These are phyloP conservation scores for Agraylea sexmaculata DNA, from an alignment of 1,140 invertebrate species.

Conservation along the genomic window DNA sequence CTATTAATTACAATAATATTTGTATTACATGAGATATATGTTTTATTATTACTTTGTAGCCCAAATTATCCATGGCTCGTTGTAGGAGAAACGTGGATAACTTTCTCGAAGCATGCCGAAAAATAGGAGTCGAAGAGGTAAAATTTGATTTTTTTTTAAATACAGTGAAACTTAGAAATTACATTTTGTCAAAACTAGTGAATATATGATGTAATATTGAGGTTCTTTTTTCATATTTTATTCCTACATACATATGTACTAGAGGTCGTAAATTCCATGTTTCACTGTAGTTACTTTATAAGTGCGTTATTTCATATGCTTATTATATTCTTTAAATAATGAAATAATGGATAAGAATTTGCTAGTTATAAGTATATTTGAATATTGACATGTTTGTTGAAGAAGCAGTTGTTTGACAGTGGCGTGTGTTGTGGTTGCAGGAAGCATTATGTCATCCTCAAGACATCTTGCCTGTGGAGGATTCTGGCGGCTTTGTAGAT, in stretches of 20 bases:
- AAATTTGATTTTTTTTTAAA: slow-evolving; percentile 29
- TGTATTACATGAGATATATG: slow-evolving; percentile 1
- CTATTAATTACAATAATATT: background rate
- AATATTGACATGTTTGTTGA: too few relatives aligned
- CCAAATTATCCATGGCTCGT: slow-evolving; percentile 84
- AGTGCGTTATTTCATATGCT: too few relatives aligned
- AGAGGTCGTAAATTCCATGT: too few relatives aligned
- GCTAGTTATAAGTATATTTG: too few relatives aligned
- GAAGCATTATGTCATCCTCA: slow-evolving; percentile 60
- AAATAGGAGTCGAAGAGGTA: slow-evolving; percentile 89
- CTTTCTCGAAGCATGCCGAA: slow-evolving; percentile 86
- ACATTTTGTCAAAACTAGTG: background rate
- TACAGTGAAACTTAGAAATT: background rate
- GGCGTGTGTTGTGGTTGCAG: slow-evolving; percentile 58
- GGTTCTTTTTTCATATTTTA: background rate
- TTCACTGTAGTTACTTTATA: too few relatives aligned
- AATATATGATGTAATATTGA: background rate
- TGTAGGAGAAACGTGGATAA: slow-evolving; percentile 92
- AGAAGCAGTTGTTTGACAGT: slow-evolving; percentile 42
- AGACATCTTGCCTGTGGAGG: slow-evolving; percentile 48
- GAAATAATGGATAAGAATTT: too few relatives aligned
- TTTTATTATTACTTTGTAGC: slow-evolving; percentile 47
- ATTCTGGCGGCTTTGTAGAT: too few relatives aligned
- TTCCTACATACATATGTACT: too few relatives aligned
- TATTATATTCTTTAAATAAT: too few relatives aligned